Conservation (phyloP, 2,113 vertebrate genomes). For the Harpagus bidentatus region DNA sequence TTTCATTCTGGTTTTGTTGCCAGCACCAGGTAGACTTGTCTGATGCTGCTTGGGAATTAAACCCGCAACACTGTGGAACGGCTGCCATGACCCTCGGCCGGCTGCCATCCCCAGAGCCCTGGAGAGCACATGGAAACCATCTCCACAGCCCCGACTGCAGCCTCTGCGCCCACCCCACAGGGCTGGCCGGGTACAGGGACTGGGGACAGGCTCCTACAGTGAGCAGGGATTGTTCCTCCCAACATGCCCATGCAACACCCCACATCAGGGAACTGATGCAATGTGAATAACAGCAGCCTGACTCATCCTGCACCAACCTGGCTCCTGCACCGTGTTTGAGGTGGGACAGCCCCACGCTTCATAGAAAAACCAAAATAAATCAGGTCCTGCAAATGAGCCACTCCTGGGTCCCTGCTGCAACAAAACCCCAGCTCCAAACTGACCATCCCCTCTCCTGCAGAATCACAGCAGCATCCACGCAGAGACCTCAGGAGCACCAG, state of each 20-base stretch:
- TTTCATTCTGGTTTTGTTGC: too few relatives aligned
- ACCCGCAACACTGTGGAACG: rapidly evolving
- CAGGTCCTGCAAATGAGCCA: not conserved
- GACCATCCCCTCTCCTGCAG: rapidly evolving
- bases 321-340: not conserved
- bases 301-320: conserved; percentile 5
- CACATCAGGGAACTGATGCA: not conserved
- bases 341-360: not conserved
- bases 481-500: not conserved
- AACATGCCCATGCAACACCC: not conserved
- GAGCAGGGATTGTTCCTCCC: not conserved
- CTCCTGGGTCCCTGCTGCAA: not conserved
- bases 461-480: not conserved
- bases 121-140: not conserved
- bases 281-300: not conserved
- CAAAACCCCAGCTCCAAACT: not conserved
- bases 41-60: not conserved
- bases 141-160: not conserved
- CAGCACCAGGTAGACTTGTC: not conserved
- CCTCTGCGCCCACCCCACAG: rapidly evolving
- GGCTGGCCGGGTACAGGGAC: not conserved
- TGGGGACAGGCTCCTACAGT: not conserved
- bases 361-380: not conserved
- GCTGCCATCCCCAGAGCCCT: not conserved
- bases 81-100: not conserved